Percentiles rank a stretch among this genome's conserved stretches.
phyloP scores from a whole-genome alignment of 2,113 vertebrate species.

The Oryzias melastigma region DNA sequence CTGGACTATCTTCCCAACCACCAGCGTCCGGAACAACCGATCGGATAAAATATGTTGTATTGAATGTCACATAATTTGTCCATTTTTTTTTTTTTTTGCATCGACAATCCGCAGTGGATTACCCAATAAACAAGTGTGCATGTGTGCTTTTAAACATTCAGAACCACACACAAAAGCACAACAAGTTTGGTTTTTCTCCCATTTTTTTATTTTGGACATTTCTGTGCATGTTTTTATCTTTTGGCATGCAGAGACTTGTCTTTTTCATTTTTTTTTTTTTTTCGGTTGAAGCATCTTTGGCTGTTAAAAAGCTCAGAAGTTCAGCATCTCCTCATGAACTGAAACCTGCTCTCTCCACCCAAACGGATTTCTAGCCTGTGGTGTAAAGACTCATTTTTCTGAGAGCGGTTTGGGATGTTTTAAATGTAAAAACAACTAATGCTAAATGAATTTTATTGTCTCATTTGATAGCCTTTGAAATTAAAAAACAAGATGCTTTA shows the following conservation, averaged over 20 bases:
- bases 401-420: constrained; percentile 48
- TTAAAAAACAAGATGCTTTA: constrained; percentile 57
- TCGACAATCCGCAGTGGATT: constrained; percentile 65
- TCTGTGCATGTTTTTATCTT: constrained; percentile 65
- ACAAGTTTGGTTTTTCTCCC: not conserved
- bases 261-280: constrained; percentile 8
- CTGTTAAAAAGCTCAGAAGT: constrained; percentile 27
- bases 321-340: constrained; percentile 17
- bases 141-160: constrained; percentile 47
- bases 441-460: constrained; percentile 74
- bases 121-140: constrained; percentile 15
- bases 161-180: constrained; percentile 17
- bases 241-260: constrained; percentile 56
- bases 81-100: constrained; percentile 13
- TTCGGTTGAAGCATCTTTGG: constrained; percentile 30
- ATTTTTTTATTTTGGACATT: constrained; percentile 25
- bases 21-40: constrained; percentile 45
- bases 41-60: constrained; percentile 25
- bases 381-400: constrained; percentile 42
- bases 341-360: constrained; percentile 5
- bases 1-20: constrained; percentile 17
- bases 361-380: constrained; percentile 39
- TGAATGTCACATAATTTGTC: constrained; percentile 9
- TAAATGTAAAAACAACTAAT: constrained; percentile 58
- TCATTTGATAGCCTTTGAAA: constrained; percentile 78